Conservation (phyloP, 2,888 invertebrate genomes). For the Laothoe populi region DNA sequence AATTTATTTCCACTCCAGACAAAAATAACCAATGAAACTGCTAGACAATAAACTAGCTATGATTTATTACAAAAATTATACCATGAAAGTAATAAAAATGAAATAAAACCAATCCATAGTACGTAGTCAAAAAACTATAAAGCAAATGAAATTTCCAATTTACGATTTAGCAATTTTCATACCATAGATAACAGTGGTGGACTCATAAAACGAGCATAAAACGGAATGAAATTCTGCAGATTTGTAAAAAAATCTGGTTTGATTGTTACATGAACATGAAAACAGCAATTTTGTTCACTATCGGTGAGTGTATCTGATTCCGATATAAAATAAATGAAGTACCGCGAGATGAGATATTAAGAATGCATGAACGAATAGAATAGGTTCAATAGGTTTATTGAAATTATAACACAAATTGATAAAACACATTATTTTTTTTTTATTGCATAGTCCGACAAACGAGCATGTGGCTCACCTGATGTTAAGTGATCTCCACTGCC, state of each 20-base stretch:
- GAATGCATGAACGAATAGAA: not conserved
- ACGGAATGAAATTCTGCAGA: conserved; percentile 40
- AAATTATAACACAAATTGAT: too few species aligned
- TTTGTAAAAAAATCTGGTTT: conserved; percentile 35
- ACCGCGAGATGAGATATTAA: not conserved
- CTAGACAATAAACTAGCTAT: not conserved
- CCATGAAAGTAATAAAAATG: conserved; percentile 13
- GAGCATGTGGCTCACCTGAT: too few species aligned
- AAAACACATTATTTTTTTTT: too few species aligned
- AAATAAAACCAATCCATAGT: conserved; percentile 22
- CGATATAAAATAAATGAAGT: conserved; percentile 10
- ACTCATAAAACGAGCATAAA: conserved; percentile 62
- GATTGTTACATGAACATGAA: conserved; percentile 19
- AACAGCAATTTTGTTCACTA: conserved; percentile 8
- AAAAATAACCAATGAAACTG: conserved; percentile 1
- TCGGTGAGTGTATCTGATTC: conserved; percentile 23
- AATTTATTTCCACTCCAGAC: not conserved
- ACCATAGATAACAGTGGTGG: conserved; percentile 53
- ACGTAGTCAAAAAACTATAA: conserved; percentile 35
- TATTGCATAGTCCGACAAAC: too few species aligned
- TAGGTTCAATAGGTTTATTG: too few species aligned
- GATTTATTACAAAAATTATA: conserved; percentile 11
- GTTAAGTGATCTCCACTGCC: too few species aligned
- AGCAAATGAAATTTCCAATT: conserved; percentile 58
- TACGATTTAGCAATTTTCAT: conserved; percentile 63